Evolutionary conservation across 1,140 invertebrate species (phyloP).

Genomic region (Palaemon carinicauda): DNA sequence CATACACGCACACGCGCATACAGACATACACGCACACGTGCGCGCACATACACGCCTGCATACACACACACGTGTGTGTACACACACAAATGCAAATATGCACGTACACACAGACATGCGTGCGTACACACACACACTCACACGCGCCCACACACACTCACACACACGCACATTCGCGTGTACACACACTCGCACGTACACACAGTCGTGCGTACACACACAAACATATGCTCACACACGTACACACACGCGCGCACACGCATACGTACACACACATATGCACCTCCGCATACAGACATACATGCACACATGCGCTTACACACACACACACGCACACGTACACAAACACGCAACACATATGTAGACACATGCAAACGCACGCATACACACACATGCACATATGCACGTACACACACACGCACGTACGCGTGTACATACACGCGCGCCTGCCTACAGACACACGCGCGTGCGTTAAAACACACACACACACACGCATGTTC

Average conservation of each 20-base stretch:
- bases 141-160: background rate
- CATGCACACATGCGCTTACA: background rate
- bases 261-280: background rate
- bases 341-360: background rate
- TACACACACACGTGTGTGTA: background rate
- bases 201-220: background rate
- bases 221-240: background rate
- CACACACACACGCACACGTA: background rate
- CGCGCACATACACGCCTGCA: no score
- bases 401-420: background rate
- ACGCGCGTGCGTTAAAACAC: background rate
- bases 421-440: background rate
- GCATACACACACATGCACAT: no score
- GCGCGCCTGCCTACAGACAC: background rate
- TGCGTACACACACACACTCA: background rate
- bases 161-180: background rate
- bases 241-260: background rate
- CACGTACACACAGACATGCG: background rate
- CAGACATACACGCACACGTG: no score
- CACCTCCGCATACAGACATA: background rate
- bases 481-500: background rate
- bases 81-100: no score
- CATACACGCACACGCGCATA: no score
- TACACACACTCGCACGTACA: background rate
- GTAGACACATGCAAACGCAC: background rate